Evolutionary conservation across 2,797 vertebrate genomes (phyloP), one percentile per base, ranked within the genome.

Genomic region (Paratrypauchen microcephalus): DNA sequence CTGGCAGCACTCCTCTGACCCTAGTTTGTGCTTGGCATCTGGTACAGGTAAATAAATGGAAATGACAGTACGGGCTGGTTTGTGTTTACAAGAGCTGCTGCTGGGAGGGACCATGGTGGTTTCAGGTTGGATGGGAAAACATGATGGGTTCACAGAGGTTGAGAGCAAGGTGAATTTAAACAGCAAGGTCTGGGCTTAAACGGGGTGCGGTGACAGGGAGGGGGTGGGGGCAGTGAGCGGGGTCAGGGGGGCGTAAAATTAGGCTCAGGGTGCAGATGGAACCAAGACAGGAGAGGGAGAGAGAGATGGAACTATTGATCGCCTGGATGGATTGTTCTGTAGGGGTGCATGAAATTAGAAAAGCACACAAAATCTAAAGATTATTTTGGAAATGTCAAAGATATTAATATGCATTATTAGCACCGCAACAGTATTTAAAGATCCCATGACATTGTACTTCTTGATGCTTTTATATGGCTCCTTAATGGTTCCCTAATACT

Each of bases 91-190:
- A 83, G 76, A 66, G 76, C 41, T 41, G 18, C 61, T 41, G 39
- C 69, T 45, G 60, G 59, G 36, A 83, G 77, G 79, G 65, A 67
- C 58, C 48, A 4, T 74, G 79, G 90, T 75, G 82, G 76, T 82
- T 86, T 83, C 74, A 72, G 84, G 73, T 83, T 81, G 86, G 87
- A 89, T 88, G 83, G 87, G 88, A 90, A 89, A 92, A 89, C 88
- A 91, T 79, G 85, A 86, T 77, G 56, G 72, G 87, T 90, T 91
- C 79, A 83, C 74, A 68, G 81, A 83, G 80, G 88, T 90, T 71
- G 83, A 87, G 84, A 79, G 82, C 76, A 88, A 90, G 87, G 88
- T 91, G 88, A 92, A 91, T 87, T 84, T 79, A 86, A 88, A 89
- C 81, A 83, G 83, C 72, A 61, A 84, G 85, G 82, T 75, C 86